A percentile compares a stretch with the other conserved stretches of the same genome.
These are phyloP conservation scores for Hanleya hanleyi DNA, from an alignment of 2,888 invertebrate genomes.

Conservation along the genomic window DNA sequence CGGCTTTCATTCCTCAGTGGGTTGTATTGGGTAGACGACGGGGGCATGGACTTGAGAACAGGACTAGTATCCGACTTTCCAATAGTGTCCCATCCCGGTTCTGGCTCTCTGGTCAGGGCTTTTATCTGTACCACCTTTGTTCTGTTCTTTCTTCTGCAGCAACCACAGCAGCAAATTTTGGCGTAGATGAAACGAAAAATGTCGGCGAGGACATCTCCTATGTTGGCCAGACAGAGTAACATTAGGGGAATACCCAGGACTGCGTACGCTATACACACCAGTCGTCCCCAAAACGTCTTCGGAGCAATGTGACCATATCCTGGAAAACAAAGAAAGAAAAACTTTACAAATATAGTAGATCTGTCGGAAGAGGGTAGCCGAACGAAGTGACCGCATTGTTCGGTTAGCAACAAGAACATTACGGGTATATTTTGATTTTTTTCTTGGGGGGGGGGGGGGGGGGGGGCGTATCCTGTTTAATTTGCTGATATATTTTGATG, in stretches of 20 bases:
- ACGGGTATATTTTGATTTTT: too few species aligned
- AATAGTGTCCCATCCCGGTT: slow-evolving; percentile 41
- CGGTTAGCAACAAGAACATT: too few species aligned
- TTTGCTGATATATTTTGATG: too few species aligned
- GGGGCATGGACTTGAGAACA: background rate
- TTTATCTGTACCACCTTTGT: slow-evolving; percentile 42
- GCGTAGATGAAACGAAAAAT: slow-evolving; percentile 75
- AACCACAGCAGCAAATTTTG: slow-evolving; percentile 71
- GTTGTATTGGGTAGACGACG: slow-evolving; percentile 1
- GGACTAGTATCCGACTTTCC: background rate
- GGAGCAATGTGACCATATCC: slow-evolving; percentile 73
- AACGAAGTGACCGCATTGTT: too few species aligned
- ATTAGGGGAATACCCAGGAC: slow-evolving; percentile 75
- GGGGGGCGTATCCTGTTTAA: too few species aligned
- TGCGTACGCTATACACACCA: slow-evolving; percentile 74
- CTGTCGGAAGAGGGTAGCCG: too few species aligned
- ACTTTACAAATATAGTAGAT: too few species aligned
- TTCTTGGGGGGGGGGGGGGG: too few species aligned
- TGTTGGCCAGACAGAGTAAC: slow-evolving; percentile 75
- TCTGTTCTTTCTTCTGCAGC: slow-evolving; percentile 53
- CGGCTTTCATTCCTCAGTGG: background rate
- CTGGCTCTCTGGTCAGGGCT: slow-evolving; percentile 44
- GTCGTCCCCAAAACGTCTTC: slow-evolving; percentile 72
- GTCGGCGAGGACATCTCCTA: slow-evolving; percentile 76
- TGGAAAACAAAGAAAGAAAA: too few species aligned